Evolutionary conservation across 2,888 invertebrate species (phyloP), one percentile per base, ranked within the genome.

Genomic region (Lithophane ornitopus): DNA sequence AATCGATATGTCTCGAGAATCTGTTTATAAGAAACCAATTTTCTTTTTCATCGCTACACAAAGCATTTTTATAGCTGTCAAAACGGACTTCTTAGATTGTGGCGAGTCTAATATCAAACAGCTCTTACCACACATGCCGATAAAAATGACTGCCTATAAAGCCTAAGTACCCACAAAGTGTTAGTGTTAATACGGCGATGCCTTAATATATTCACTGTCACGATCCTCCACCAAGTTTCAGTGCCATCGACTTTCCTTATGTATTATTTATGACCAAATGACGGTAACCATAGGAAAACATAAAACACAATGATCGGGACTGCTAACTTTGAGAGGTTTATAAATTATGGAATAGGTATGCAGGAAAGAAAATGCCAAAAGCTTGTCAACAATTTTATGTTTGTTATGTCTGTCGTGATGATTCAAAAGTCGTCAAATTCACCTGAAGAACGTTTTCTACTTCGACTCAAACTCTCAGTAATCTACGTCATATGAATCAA

Each of bases 131-230:
- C 46, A 61, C 46, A 69, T 56, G 34, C 19, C 58, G 19, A 67
- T 78, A 79, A 82, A 78, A 76, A 67, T 34, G 4, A 22, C 34
- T n/a, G 12, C n/a, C 7, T 66, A 44, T 46, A 74, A 63, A 62
- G 39, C 58, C 28, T 39, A 44, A 67, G 65, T 61, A 66, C 41
- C 63, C 72, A 49, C 70, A 71, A 74, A 74, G 61, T 69, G 71
- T 66, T 72, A 74, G 61, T 69, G 71, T 66, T 72, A 69, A 67
- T 75, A 80, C 58, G 39, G 26, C 28, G 39, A 44, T 22, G 56
- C 61, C 26, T 26, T 82, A 89, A 90, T 86, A 76, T 87, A 89
- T 89, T 90, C 89, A 61, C 63, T 26, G 80, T 70, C 90, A 90
- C 87, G 90, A 67, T n/a, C 54, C 44, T 39, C 59, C 41, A 65